Conservation (phyloP, 2,113 vertebrate species). For the Hippocampus comes region DNA sequence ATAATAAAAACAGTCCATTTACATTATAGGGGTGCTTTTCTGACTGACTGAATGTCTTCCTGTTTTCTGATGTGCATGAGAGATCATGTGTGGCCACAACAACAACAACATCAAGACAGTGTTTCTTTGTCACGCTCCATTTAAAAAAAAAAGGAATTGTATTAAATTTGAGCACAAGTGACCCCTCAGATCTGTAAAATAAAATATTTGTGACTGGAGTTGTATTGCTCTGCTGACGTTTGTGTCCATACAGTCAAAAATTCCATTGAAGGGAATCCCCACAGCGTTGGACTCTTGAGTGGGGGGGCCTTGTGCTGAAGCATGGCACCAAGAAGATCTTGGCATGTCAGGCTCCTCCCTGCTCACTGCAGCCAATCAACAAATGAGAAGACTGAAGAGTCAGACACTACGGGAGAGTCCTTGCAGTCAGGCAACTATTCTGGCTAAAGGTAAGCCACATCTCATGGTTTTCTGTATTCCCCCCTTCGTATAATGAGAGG, state of each 20-base stretch:
- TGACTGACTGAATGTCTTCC: constrained; percentile 41
- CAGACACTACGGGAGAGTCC: constrained; percentile 28
- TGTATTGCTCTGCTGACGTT: constrained; percentile 21
- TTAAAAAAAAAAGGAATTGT: not conserved
- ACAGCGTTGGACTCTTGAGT: constrained; percentile 23
- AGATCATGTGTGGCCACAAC: constrained; percentile 53
- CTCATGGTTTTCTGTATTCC: not conserved
- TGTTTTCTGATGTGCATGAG: constrained; percentile 56
- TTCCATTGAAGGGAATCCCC: constrained; percentile 69
- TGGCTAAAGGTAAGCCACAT: constrained; percentile 60
- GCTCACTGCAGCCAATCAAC: constrained; percentile 14
- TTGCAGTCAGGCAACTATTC: constrained; percentile 30
- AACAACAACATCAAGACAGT: constrained; percentile 25
- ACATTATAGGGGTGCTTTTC: constrained; percentile 10
- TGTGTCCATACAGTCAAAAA: constrained; percentile 5
- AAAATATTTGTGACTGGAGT: not conserved
- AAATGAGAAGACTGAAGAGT: constrained; percentile 57
- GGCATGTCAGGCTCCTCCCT: not conserved
- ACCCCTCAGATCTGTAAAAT: not conserved
- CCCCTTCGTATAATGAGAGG: not conserved
- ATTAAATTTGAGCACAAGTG: not conserved
- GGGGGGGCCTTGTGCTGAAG: not conserved
- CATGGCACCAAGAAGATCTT: constrained; percentile 40
- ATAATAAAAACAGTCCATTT: constrained; percentile 31
- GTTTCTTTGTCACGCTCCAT: not conserved